A percentile compares a stretch with the other conserved stretches of the same genome.
These are phyloP conservation scores for mouse (Mus musculus) DNA, from an alignment of 2,113 vertebrate species.

Conservation along the genomic window GRCm39 chr11:72978501-72979000, in stretches of 20 bases:
- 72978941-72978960: neutral
- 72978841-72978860: neutral
- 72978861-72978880: neutral
- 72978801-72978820: neutral
- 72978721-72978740: neutral
- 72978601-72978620: no score
- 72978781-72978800: neutral
- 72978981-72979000: neutral
- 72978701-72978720: neutral
- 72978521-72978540: neutral
- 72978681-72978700: neutral
- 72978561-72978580: neutral
- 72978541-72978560: neutral
- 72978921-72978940: neutral
- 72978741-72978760: neutral
- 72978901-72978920: neutral
- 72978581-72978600: neutral
- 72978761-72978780: neutral
- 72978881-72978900: constrained; percentile 33
- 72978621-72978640: neutral
- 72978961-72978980: neutral
- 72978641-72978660: neutral
- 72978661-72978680: neutral
- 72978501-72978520: neutral
- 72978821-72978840: neutral